Conservation (phyloP, 1,140 invertebrate genomes). For the Philopotamus ludificatus region DNA sequence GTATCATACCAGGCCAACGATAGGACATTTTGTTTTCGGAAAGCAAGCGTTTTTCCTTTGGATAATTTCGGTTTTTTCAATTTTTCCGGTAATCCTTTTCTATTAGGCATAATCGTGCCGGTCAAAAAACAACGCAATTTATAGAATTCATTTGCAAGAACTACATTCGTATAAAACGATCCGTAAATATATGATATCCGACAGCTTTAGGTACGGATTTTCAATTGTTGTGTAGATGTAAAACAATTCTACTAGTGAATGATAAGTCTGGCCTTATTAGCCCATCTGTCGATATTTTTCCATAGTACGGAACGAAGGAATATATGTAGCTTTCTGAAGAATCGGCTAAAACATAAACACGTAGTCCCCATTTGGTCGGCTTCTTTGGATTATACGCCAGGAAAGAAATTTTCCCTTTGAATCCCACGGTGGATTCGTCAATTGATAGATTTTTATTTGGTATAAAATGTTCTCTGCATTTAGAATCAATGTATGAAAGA, state of each 20-base stretch:
- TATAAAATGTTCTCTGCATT: conserved; percentile 36
- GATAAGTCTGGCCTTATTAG: conserved; percentile 17
- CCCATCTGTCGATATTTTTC: conserved; percentile 25
- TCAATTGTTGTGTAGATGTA: conserved; percentile 26
- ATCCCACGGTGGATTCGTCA: conserved; percentile 34
- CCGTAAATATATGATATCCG: conserved; percentile 32
- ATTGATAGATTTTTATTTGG: conserved; percentile 22
- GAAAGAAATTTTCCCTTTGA: conserved; percentile 42
- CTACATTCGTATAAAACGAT: conserved; percentile 28
- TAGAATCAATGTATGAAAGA: conserved; percentile 35
- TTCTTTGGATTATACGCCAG: conserved; percentile 43
- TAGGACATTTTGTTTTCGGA: conserved; percentile 10
- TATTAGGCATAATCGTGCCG: conserved; percentile 29
- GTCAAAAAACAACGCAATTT: conserved; percentile 16
- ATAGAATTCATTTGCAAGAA: conserved; percentile 23
- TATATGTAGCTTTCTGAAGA: conserved; percentile 39
- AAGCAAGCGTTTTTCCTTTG: conserved; percentile 15
- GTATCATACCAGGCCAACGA: conserved; percentile 27
- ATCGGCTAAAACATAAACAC: conserved; percentile 41
- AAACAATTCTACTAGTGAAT: conserved; percentile 27
- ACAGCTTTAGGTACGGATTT: conserved; percentile 20
- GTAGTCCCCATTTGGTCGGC: conserved; percentile 43
- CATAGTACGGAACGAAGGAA: conserved; percentile 43
- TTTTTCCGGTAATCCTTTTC: conserved; percentile 10
- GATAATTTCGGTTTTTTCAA: conserved; percentile 29